These are phyloP conservation scores for Acanthacorydalis orientalis DNA, from an alignment of 2,888 invertebrate species.

Conservation along the genomic window DNA sequence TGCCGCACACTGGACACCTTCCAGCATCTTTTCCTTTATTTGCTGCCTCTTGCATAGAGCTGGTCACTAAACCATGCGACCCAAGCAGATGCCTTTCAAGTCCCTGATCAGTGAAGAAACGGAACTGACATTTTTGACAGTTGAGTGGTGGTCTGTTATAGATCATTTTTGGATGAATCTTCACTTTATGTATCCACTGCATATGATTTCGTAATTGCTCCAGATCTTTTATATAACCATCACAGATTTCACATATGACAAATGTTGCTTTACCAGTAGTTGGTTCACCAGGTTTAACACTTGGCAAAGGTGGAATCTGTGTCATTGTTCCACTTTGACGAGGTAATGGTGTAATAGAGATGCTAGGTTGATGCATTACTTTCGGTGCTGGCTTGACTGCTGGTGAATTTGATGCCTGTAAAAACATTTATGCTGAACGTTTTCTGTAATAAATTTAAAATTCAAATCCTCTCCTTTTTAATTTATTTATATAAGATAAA, in stretches of 20 bases:
- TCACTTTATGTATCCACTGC: slow-evolving; percentile 96
- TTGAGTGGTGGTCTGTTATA: slow-evolving; percentile 86
- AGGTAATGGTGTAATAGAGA: slow-evolving; percentile 78
- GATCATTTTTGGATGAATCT: slow-evolving; percentile 92
- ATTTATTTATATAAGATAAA: background rate
- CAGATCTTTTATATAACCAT: slow-evolving; percentile 89
- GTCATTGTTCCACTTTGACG: slow-evolving; percentile 38
- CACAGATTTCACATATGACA: slow-evolving; percentile 93
- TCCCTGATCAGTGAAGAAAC: slow-evolving; percentile 96
- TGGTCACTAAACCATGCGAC: slow-evolving; percentile 86
- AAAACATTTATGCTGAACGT: too few relatives aligned
- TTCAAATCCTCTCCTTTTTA: background rate
- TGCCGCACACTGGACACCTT: slow-evolving; percentile 86
- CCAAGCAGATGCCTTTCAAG: slow-evolving; percentile 87
- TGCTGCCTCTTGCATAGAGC: slow-evolving; percentile 90
- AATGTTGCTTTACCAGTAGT: slow-evolving; percentile 57
- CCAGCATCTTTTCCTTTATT: slow-evolving; percentile 90
- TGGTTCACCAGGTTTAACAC: slow-evolving; percentile 30
- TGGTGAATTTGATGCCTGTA: slow-evolving; percentile 5
- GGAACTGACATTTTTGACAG: slow-evolving; percentile 90
- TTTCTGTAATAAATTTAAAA: background rate
- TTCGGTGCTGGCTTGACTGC: slow-evolving; percentile 8
- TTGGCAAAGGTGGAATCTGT: slow-evolving; percentile 21
- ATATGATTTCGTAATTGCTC: slow-evolving; percentile 89
- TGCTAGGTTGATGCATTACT: slow-evolving; percentile 60